These are phyloP conservation scores for Sceloporus undulatus DNA, from an alignment of 2,113 vertebrate genomes.

Conservation along the genomic window DNA sequence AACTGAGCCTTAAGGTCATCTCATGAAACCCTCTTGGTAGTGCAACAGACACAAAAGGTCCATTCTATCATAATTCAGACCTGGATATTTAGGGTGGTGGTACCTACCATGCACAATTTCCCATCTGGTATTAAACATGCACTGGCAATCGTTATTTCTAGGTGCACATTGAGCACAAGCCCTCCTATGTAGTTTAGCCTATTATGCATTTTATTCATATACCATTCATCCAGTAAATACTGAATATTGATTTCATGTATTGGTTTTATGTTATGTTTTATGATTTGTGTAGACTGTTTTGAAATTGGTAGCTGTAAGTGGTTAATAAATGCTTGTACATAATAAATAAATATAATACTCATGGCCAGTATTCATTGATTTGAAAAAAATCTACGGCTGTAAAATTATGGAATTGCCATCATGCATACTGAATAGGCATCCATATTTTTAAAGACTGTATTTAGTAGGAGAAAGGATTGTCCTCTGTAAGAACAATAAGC, in stretches of 20 bases:
- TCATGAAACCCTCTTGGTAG: too few species aligned
- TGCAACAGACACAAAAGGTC: not conserved
- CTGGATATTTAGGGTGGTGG: not conserved
- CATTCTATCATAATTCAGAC: not conserved
- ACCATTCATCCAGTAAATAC: not conserved
- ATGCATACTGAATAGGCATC: slow-evolving; percentile 62
- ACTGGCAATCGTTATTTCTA: not conserved
- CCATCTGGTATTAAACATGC: not conserved
- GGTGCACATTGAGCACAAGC: not conserved
- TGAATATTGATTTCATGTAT: not conserved
- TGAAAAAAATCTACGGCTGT: not conserved
- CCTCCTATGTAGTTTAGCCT: not conserved
- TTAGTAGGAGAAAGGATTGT: slow-evolving; percentile 33
- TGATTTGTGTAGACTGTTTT: not conserved
- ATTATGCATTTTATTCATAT: not conserved
- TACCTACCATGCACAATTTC: not conserved
- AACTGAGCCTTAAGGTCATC: too few species aligned
- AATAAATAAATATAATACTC: not conserved
- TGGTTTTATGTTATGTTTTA: not conserved
- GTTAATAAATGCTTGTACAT: not conserved
- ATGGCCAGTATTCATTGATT: not conserved
- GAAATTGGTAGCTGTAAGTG: not conserved
- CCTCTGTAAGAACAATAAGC: slow-evolving; percentile 61
- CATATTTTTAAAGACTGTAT: slow-evolving; percentile 47
- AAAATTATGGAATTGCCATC: slow-evolving; percentile 38